Base-by-base conservation (phyloP, 2,113 vertebrate species). In the Hippotragus niger region DNA sequence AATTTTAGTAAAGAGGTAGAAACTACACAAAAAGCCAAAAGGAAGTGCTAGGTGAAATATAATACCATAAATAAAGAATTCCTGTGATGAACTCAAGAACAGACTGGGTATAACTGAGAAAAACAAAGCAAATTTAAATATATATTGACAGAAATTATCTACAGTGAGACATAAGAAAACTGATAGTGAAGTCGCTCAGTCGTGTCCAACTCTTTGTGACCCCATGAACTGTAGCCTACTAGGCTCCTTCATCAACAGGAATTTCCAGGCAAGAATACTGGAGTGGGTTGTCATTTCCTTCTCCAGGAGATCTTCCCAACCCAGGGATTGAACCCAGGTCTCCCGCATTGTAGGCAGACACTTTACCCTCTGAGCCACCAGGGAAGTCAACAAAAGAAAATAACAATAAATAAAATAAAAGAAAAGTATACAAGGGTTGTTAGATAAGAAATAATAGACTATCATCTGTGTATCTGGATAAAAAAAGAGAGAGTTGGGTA, bases 281-380 rank as follows among this genome's bases (percentile, higher is more conserved):
- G n/a, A 71, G n/a, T 71, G 10, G 9, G 10, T 2, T 40, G n/a
- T 2, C 67, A 71, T 40, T 71, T 1, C n/a, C 67, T 71, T 71
- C 67, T 71, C n/a, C 19, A 23, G 67, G n/a, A 5, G 67, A 71
- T 71, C 9, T 23, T 40, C n/a, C 67, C n/a, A 23, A 71, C 10
- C 19, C n/a, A 71, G 67, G 19, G 67, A 71, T 5, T 71, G 67
- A 71, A 21, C n/a, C n/a, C 67, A 40, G 67, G 67, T 71, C 64
- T 71, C 67, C 19, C 1, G 0, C 9, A 71, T 12, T 12, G 19
- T 36, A 40, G n/a, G n/a, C 67, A 71, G 10, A 71, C 67, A 12
- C 5, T 71, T 36, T 6, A 23, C 4, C 0, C 0, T 71, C 67
- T 71, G n/a, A 71, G 19, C 9, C n/a, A 71, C n/a, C 9, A 3